Conservation (phyloP, 2,113 vertebrate species). For the Ahaetulla prasina region DNA sequence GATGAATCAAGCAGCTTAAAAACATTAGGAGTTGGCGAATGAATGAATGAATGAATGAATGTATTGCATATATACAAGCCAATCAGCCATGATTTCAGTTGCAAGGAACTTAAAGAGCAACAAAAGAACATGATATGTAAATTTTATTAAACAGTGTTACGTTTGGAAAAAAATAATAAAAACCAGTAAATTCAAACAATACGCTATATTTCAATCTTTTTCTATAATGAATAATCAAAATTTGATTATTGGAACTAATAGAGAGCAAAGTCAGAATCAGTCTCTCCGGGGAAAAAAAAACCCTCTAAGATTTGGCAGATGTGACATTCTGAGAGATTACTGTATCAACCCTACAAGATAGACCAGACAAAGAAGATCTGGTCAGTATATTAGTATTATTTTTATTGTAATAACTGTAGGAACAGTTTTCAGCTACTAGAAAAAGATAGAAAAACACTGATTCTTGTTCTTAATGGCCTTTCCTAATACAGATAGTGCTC, state of each 20-base stretch:
- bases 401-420: not conserved
- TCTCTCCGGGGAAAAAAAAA: not conserved
- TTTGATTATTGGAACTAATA: not conserved
- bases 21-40: not conserved
- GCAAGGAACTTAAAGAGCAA: not conserved
- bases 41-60: not conserved
- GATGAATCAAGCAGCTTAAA: not conserved
- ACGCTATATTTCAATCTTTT: not conserved
- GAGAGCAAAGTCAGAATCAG: not conserved
- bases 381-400: not conserved
- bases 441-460: slow-evolving; percentile 5
- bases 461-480: slow-evolving; percentile 25
- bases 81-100: not conserved
- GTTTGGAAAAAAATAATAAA: not conserved
- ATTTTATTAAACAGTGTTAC: not conserved
- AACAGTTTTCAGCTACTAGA: not conserved
- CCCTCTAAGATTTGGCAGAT: not conserved
- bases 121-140: not conserved
- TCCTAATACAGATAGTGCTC: slow-evolving; percentile 1
- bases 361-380: not conserved
- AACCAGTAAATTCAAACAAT: not conserved
- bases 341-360: not conserved
- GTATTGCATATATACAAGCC: not conserved
- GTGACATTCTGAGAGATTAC: not conserved
- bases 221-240: not conserved